Percentiles rank a stretch among this genome's conserved stretches.
These are phyloP conservation scores for Siniperca chuatsi DNA, from an alignment of 2,113 vertebrate species.

Conservation along the genomic window DNA sequence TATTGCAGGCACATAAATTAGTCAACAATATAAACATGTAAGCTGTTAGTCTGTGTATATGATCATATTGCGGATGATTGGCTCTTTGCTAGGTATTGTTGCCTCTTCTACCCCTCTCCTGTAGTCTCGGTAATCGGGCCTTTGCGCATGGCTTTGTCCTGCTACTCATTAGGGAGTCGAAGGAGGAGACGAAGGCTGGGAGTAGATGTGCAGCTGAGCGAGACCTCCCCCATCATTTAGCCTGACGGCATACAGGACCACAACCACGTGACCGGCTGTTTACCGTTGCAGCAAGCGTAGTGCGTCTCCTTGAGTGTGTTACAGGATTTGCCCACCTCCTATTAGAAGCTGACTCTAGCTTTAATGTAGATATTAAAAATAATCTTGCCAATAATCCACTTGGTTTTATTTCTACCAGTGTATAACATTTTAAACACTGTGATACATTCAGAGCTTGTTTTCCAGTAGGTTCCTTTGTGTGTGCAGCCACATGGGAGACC, in stretches of 20 bases:
- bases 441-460: constrained; percentile 1
- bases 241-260: constrained; percentile 59
- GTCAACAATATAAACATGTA: background rate
- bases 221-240: constrained; percentile 80
- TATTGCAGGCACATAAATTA: background rate
- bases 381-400: background rate
- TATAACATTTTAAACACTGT: background rate
- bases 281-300: constrained; percentile 69
- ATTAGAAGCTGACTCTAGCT: background rate
- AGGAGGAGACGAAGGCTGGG: constrained; percentile 44
- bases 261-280: constrained; percentile 74
- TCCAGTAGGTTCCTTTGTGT: constrained; percentile 27
- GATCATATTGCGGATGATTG: constrained; percentile 28
- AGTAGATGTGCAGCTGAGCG: constrained; percentile 66
- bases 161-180: constrained; percentile 74
- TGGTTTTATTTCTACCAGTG: background rate
- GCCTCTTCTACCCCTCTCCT: constrained; percentile 41
- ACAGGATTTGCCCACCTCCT: constrained; percentile 24
- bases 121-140: constrained; percentile 59
- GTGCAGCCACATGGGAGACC: constrained; percentile 53
- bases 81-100: constrained; percentile 60
- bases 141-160: constrained; percentile 80
- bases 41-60: background rate
- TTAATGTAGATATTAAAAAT: background rate
- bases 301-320: constrained; percentile 39